These are phyloP conservation scores for Acanthosoma haemorrhoidale DNA, from an alignment of 2,888 invertebrate species.

Conservation along the genomic window DNA sequence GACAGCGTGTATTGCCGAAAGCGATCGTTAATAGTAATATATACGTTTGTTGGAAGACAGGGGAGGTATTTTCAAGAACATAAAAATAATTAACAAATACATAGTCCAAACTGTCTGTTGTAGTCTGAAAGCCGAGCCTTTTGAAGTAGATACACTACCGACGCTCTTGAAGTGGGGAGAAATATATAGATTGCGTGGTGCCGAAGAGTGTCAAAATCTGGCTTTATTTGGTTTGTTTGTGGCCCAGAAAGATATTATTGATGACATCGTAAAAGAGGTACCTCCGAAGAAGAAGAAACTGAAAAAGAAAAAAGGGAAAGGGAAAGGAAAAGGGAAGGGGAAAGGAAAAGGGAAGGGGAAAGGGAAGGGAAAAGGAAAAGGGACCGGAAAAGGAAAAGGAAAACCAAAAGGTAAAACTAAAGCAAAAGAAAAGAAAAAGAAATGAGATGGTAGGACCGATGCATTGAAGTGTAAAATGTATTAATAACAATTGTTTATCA, in stretches of 20 bases:
- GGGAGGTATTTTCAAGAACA: no score
- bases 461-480: no score
- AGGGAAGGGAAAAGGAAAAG: not conserved
- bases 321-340: not conserved
- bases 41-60: no score
- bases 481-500: no score
- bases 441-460: no score
- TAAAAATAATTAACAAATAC: no score
- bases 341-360: not conserved
- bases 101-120: not conserved
- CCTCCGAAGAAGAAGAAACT: not conserved
- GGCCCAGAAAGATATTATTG: not conserved
- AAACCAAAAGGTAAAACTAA: not conserved
- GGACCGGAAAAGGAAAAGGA: not conserved
- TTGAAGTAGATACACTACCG: not conserved
- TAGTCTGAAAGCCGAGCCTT: not conserved
- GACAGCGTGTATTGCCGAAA: no score
- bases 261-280: not conserved
- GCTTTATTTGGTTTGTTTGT: not conserved
- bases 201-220: not conserved
- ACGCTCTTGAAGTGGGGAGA: not conserved
- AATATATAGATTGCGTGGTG: not conserved
- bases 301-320: not conserved
- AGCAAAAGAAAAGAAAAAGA: conserved; percentile 5
- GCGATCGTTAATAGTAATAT: no score